Percentiles rank a stretch among this genome's conserved stretches.
Conservation (phyloP, 2,888 invertebrate genomes). For the Polyommatus icarus region DNA sequence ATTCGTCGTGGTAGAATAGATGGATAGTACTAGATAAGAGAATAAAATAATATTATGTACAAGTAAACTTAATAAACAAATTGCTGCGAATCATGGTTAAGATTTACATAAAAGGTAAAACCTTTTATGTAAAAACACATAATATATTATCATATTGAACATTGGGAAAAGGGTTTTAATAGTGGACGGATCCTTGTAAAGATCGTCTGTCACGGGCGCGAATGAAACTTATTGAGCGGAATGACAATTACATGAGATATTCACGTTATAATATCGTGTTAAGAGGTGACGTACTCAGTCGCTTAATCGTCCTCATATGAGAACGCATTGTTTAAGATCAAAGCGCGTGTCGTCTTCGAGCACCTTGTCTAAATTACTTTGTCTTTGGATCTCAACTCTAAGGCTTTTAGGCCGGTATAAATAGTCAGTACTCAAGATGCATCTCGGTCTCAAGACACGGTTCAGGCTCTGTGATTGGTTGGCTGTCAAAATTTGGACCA, state of each 20-base stretch:
- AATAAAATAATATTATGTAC: too few relatives aligned
- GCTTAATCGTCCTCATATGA: not conserved
- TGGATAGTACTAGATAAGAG: too few relatives aligned
- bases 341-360: not conserved
- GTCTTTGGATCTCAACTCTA: not conserved
- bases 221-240: not conserved
- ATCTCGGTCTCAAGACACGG: too few relatives aligned
- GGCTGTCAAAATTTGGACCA: too few relatives aligned
- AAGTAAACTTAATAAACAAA: not conserved
- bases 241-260: constrained; percentile 4
- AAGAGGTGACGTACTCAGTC: not conserved
- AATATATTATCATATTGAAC: not conserved
- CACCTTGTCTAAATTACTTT: not conserved
- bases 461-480: too few relatives aligned
- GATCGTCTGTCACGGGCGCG: not conserved
- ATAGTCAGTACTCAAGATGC: too few relatives aligned
- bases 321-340: not conserved
- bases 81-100: not conserved
- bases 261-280: not conserved
- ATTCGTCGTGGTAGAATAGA: not conserved
- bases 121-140: too few relatives aligned
- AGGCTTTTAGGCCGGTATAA: too few relatives aligned
- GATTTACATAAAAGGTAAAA: not conserved
- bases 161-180: not conserved
- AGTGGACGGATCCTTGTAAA: not conserved